A percentile compares a stretch with the other conserved stretches of the same genome.
Evolutionary conservation across 1,140 invertebrate species (phyloP).

Genomic region (Episyrphus balteatus): DNA sequence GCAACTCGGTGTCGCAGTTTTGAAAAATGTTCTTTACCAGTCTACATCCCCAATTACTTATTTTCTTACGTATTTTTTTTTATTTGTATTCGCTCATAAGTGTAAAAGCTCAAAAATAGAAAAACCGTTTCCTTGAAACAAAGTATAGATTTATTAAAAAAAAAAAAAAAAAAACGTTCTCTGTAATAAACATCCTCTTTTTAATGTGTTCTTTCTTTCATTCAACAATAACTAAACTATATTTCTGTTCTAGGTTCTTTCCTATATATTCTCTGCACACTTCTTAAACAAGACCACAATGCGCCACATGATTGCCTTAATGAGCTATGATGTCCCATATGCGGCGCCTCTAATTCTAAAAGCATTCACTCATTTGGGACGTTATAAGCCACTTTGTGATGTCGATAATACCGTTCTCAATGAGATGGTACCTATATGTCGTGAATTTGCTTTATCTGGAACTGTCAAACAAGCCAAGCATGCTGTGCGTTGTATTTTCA

Average conservation of each 20-base stretch:
- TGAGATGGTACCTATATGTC: conserved; percentile 70
- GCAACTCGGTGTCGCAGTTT: too few species aligned
- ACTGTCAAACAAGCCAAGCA: conserved; percentile 94
- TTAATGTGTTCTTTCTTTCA: too few species aligned
- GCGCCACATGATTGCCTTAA: conserved; percentile 62
- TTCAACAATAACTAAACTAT: too few species aligned
- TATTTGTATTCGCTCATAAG: too few species aligned
- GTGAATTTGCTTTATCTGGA: conserved; percentile 74
- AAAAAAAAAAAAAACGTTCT: too few species aligned
- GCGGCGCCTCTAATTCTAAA: conserved; percentile 72
- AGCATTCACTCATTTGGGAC: conserved; percentile 77
- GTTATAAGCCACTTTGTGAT: conserved; percentile 67
- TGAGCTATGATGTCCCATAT: conserved; percentile 70
- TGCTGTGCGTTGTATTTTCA: conserved; percentile 81
- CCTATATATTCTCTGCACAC: conserved; percentile 84
- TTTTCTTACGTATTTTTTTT: too few species aligned
- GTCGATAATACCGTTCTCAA: conserved; percentile 42
- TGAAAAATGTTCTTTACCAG: too few species aligned
- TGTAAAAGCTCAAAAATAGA: too few species aligned
- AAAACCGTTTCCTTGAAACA: too few species aligned
- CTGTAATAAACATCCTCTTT: too few species aligned
- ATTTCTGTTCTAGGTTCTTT: conserved; percentile 42
- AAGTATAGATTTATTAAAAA: too few species aligned
- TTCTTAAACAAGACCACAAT: conserved; percentile 81
- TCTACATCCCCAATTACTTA: too few species aligned